Conservation (phyloP, 1,140 invertebrate species). For the Drosophila sturtevanti region DNA sequence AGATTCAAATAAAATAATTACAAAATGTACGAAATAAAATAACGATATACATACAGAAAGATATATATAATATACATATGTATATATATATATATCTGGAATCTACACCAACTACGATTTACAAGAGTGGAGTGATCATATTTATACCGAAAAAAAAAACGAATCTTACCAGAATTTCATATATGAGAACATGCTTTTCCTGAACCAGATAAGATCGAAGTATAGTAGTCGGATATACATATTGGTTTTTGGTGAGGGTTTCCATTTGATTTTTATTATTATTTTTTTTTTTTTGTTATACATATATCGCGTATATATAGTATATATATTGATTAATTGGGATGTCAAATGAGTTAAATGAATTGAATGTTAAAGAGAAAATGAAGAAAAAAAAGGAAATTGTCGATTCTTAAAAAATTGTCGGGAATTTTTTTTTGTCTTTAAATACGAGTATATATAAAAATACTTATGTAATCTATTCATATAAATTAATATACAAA, state of each 20-base stretch:
- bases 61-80: background rate
- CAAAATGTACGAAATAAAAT: conserved; percentile 34
- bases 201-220: conserved; percentile 65
- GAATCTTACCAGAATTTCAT: conserved; percentile 92
- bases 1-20: conserved; percentile 38
- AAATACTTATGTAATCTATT: background rate
- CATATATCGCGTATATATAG: conserved; percentile 7
- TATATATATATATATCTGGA: conserved; percentile 2
- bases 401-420: background rate
- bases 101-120: conserved; percentile 52
- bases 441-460: no score
- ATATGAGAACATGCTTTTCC: conserved; percentile 92
- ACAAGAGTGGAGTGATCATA: conserved; percentile 39
- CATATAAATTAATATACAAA: background rate
- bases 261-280: conserved; percentile 17
- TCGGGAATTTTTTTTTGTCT: background rate
- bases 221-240: background rate
- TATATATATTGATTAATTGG: conserved; percentile 35
- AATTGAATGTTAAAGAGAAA: conserved; percentile 53
- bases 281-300: conserved; percentile 21
- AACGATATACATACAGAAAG: conserved; percentile 30
- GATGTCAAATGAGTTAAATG: conserved; percentile 69
- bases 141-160: conserved; percentile 31
- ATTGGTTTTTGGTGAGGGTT: conserved; percentile 11
- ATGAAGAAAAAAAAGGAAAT: conserved; percentile 12